A percentile compares a stretch with the other conserved stretches of the same genome.
Evolutionary conservation across 2,888 invertebrate species (phyloP).

Genomic region (Phalera bucephala): DNA sequence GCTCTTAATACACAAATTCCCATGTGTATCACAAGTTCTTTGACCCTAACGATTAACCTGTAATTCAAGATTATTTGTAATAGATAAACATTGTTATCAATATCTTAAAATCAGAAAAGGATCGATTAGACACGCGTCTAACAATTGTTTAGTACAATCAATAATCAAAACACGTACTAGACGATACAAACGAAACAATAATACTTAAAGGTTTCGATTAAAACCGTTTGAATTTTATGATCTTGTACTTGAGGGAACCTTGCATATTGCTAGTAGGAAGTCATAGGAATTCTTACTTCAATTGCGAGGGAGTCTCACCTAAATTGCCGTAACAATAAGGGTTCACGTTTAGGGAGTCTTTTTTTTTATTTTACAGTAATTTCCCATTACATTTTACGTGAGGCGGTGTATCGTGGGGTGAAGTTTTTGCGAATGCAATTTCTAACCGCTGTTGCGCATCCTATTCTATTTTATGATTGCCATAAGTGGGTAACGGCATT

Average conservation of each 20-base stretch:
- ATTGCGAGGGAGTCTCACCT: conserved; percentile 42
- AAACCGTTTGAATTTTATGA: conserved; percentile 38
- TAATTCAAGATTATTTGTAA: conserved; percentile 3
- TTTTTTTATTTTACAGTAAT: conserved; percentile 54
- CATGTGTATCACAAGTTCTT: conserved; percentile 7
- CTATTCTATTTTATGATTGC: conserved; percentile 30
- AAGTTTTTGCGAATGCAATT: conserved; percentile 39
- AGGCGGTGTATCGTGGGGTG: conserved; percentile 41
- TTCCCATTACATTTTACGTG: conserved; percentile 51
- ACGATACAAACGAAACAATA: conserved; percentile 28
- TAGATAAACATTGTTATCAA: conserved; percentile 19
- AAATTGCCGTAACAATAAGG: conserved; percentile 52
- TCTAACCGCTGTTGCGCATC: conserved; percentile 24
- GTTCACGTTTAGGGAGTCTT: conserved; percentile 39
- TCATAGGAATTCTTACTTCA: conserved; percentile 46
- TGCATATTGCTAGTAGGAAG: conserved; percentile 42
- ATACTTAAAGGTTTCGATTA: conserved; percentile 33
- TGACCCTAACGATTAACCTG: conserved; percentile 6
- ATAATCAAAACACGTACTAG: conserved; percentile 22
- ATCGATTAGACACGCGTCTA: conserved; percentile 15
- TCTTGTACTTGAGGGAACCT: conserved; percentile 32
- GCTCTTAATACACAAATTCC: background rate
- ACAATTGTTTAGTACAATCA: conserved; percentile 16
- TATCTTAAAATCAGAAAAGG: conserved; percentile 12
- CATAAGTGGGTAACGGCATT: conserved; percentile 16